Base-by-base conservation (phyloP, 2,113 vertebrate species). In the Sinocyclocheilus anshuiensis region DNA sequence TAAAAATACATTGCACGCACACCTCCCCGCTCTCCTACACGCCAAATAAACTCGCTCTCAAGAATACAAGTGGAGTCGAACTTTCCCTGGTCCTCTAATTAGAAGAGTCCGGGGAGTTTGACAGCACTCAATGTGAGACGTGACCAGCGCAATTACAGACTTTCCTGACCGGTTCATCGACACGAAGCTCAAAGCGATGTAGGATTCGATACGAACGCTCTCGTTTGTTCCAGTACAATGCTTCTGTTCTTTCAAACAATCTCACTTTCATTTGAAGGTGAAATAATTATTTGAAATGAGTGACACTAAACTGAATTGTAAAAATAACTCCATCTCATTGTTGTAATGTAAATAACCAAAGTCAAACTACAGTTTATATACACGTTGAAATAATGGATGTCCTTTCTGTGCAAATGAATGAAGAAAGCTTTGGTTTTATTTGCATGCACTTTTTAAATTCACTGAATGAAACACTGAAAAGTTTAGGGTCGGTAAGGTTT, bases 51-150 rank as follows among this genome's bases (percentile, higher is more conserved):
- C 65, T 67, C 6, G 61, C 61, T 24, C 61, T 65, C 61, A 63
- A 91, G 90, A 89, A 89, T 86, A 86, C 86, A 50, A 67, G 81
- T 8, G 90, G 29, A 33, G 29, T 33, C 29, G 3, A 3, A 3
- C 29, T 33, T 33, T 33, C 29, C 29, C 29, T 33, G 29, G 29
- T 33, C 29, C 29, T 33, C 29, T 33, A 33, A 33, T 33, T 33
- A 33, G 29, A 2, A 33, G 29, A 33, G 29, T 89, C 88, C 86
- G 88, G 85, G 87, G 91, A 92, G 90, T 92, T 90, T 91, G 86
- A 90, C 90, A 91, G 92, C 93, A 93, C 93, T 93, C 89, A 91
- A 92, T 89, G 90, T 91, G 81, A 86, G 87, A 92, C 89, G 88
- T 86, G 84, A 90, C 89, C 84, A 89, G 75, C 90, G 91, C 92